Evolutionary conservation across 1,140 invertebrate genomes (phyloP).

Genomic region (Chionoecetes opilio): DNA sequence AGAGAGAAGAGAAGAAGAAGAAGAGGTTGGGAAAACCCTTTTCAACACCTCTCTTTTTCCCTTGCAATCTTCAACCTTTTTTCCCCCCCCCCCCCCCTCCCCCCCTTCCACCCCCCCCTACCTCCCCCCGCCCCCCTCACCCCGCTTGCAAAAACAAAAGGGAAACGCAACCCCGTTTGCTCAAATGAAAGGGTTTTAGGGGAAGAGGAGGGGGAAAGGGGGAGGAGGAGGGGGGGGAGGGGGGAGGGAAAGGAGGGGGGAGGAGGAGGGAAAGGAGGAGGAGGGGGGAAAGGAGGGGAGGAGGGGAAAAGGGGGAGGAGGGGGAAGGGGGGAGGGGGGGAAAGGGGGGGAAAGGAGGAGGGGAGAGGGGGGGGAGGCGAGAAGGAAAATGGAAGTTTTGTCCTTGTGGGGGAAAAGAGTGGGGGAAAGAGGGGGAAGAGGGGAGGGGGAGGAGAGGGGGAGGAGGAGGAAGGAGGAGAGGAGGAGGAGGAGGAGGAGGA

Average conservation of each 20-base stretch:
- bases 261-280: background rate
- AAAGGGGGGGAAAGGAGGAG: no score
- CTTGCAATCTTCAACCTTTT: no score
- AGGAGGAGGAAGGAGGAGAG: background rate
- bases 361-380: no score
- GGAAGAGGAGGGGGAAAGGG: background rate
- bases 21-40: no score
- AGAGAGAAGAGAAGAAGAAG: no score
- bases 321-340: no score
- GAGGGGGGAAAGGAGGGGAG: no score
- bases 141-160: background rate
- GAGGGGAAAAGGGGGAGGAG: no score
- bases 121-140: background rate
- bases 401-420: no score
- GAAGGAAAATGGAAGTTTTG: no score
- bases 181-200: background rate
- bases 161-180: background rate
- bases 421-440: background rate
- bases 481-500: no score
- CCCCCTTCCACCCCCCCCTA: background rate
- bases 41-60: no score
- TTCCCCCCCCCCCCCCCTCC: background rate
- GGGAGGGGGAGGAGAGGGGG: background rate
- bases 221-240: background rate
- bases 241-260: background rate